Percentiles rank a stretch among this genome's conserved stretches.
Evolutionary conservation across 2,797 vertebrate genomes (phyloP).

Genomic region (Masticophis lateralis): DNA sequence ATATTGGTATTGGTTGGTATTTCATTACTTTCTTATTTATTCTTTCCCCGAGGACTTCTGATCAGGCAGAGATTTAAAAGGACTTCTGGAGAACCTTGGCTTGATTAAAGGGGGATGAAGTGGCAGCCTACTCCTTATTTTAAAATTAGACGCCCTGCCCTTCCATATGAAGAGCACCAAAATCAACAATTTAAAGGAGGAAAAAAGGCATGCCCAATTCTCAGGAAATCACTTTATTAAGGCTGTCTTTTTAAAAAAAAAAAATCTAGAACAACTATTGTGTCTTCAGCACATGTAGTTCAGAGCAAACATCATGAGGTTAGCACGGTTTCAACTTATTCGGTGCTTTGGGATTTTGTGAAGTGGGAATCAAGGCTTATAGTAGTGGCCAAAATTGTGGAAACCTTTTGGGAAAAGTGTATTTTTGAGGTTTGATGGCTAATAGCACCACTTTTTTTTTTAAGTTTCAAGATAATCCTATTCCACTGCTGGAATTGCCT

Average conservation of each 20-base stretch:
- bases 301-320: background rate
- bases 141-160: background rate
- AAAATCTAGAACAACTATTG: background rate
- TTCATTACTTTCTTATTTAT: slow-evolving; percentile 10
- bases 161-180: background rate
- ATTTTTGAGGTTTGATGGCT: too few relatives aligned
- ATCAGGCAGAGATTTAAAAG: slow-evolving; percentile 7
- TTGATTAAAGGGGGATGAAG: background rate
- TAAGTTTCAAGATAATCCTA: too few relatives aligned
- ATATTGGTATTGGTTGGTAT: background rate
- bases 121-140: background rate
- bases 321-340: background rate
- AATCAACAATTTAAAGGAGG: too few relatives aligned
- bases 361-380: background rate
- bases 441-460: too few relatives aligned
- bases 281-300: background rate
- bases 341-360: background rate
- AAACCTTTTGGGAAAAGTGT: too few relatives aligned
- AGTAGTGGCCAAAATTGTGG: too few relatives aligned
- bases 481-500: too few relatives aligned
- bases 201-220: background rate
- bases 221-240: background rate
- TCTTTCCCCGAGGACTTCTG: slow-evolving; percentile 40
- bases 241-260: too few relatives aligned
- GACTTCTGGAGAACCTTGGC: background rate